These are phyloP conservation scores for Reticulitermes lucifugus DNA, from an alignment of 2,888 invertebrate species.

Conservation along the genomic window DNA sequence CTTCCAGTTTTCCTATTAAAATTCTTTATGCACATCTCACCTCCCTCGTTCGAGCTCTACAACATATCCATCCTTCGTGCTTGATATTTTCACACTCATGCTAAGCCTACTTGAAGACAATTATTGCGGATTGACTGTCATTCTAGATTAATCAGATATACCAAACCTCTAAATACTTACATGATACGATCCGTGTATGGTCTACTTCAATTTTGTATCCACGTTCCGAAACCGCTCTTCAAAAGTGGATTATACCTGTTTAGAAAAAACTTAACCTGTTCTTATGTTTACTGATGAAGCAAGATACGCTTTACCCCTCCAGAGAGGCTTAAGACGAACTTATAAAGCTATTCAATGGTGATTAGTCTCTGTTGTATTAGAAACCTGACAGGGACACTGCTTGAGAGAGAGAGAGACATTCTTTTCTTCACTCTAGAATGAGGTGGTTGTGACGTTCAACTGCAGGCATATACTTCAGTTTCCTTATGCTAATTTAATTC, in stretches of 20 bases:
- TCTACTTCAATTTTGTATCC: neutral
- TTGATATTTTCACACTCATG: too few relatives aligned
- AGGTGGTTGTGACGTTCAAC: neutral
- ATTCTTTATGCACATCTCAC: too few relatives aligned
- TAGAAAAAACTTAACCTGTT: neutral
- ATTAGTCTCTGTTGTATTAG: conserved; percentile 25
- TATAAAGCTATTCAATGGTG: conserved; percentile 31
- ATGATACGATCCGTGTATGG: neutral
- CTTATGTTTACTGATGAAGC: neutral
- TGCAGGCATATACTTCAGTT: neutral
- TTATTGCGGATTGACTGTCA: too few relatives aligned
- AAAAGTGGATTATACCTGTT: neutral
- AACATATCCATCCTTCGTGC: too few relatives aligned
- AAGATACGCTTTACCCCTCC: neutral
- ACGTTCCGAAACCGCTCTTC: neutral
- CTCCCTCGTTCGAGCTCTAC: too few relatives aligned
- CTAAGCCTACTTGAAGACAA: too few relatives aligned
- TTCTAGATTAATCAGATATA: too few relatives aligned
- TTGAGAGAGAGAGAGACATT: neutral
- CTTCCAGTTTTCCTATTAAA: too few relatives aligned
- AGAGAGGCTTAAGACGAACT: neutral
- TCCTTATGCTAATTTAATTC: conserved; percentile 20
- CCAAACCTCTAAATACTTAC: too few relatives aligned
- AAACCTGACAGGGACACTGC: neutral
- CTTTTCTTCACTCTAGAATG: neutral